Percentiles rank a stretch among this genome's conserved stretches.
Conservation (phyloP, 2,888 invertebrate genomes). For the Platerodrilus igneus region DNA sequence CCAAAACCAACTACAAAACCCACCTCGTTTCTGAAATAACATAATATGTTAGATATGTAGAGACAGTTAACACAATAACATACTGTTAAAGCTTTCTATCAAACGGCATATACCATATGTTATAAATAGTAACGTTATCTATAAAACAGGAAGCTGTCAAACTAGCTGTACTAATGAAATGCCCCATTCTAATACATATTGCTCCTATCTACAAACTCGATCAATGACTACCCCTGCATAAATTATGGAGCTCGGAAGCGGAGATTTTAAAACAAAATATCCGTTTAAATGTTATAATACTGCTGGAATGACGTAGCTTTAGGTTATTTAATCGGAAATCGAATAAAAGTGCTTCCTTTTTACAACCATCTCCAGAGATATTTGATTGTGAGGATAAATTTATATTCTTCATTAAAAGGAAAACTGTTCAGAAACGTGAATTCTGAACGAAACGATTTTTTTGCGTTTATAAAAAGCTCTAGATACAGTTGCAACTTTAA, state of each 20-base stretch:
- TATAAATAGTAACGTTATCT: slow-evolving; percentile 21
- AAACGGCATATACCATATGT: slow-evolving; percentile 22
- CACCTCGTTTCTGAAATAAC: slow-evolving; percentile 45
- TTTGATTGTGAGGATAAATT: no score
- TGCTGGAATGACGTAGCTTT: no score
- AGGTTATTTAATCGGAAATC: slow-evolving; percentile 23
- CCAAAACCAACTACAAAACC: slow-evolving; percentile 36
- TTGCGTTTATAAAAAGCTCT: no score
- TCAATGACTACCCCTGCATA: slow-evolving; percentile 3
- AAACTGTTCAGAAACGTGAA: no score
- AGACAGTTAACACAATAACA: slow-evolving; percentile 4
- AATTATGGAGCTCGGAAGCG: no score
- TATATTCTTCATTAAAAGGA: no score
- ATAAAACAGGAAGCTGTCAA: slow-evolving; percentile 30
- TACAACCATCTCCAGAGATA: not conserved
- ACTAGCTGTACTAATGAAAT: slow-evolving; percentile 31
- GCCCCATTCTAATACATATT: slow-evolving; percentile 14
- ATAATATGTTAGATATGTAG: no score
- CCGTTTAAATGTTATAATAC: slow-evolving; percentile 19
- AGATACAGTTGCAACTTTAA: no score
- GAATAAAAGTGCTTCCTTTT: slow-evolving; percentile 15
- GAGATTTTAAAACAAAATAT: slow-evolving; percentile 18
- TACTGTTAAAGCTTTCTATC: slow-evolving; percentile 12
- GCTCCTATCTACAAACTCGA: slow-evolving; percentile 2
- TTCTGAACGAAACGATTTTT: no score